Evolutionary conservation across 1,140 invertebrate species (phyloP), one percentile per base, ranked within the genome.

Genomic region (Ceratosolen fusciceps): DNA sequence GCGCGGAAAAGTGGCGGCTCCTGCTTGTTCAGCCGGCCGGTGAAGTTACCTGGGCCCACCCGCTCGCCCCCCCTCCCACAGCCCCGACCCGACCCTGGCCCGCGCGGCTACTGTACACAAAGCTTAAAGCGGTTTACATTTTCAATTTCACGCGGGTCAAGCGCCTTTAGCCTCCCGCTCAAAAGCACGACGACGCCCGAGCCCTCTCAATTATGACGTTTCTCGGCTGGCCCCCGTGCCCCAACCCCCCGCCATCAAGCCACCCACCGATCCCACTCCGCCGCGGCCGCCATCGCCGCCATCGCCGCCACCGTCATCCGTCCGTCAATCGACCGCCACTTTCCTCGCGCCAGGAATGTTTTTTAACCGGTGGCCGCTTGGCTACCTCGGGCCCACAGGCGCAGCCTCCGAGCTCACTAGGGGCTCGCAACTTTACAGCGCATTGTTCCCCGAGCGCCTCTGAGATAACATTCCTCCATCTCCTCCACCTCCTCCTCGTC

Each of bases 121-220:
- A 54, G 58, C 56, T n/a, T 70, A 77, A 68, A 77, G 37, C 34
- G 37, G 52, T 79, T 74, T 79, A 74, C 74, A 74, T 79, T 79
- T 79, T 62, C 77, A 79, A 79, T 79, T 79, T 79, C 70, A 79
- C 77, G 77, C 68, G 54, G 77, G 70, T 10, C 71, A 72, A 78
- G 76, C 68, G 76, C 74, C 37, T n/a, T n/a, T n/a, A 10, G 9
- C 34, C 52, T 39, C 56, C 73, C 52, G 67, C n/a, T n/a, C 43
- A 47, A 49, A 49, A 10, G 37, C 26, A 26, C 70, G 52, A 34
- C 10, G 34, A 26, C 70, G 52, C 54, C 10, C 37, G n/a, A 70
- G 37, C 31, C 68, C 67, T 21, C 56, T 62, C 56, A 72, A 78
- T 78, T 78, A 78, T 26, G 76, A 72, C 16, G 75, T 60, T 54